Percentiles rank a stretch among this genome's conserved stretches.
Evolutionary conservation across 2,888 invertebrate species (phyloP).

Genomic region (Meiosimyza platycephala): DNA sequence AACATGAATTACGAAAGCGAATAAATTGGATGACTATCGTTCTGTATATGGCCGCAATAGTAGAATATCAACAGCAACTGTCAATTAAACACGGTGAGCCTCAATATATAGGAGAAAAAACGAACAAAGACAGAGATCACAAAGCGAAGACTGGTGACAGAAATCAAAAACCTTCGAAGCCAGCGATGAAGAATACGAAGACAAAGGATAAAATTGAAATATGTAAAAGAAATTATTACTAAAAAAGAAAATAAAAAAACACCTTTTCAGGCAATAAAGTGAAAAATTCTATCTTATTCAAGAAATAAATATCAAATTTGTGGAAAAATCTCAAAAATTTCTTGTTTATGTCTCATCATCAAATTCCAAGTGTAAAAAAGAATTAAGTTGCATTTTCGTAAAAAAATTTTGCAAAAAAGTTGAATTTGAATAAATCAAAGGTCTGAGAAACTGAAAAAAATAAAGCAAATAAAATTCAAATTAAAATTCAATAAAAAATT

Average conservation of each 20-base stretch:
- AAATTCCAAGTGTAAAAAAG: neutral
- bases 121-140: no score
- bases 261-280: conserved; percentile 4
- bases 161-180: neutral
- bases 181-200: neutral
- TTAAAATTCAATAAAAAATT: conserved; percentile 4
- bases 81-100: no score
- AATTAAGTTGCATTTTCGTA: neutral
- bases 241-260: conserved; percentile 1
- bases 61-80: no score
- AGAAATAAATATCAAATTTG: neutral
- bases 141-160: conserved; percentile 8
- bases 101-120: no score
- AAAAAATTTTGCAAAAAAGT: conserved; percentile 19
- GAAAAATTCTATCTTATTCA: neutral
- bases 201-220: neutral
- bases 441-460: conserved; percentile 13
- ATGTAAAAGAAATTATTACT: neutral
- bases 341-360: neutral
- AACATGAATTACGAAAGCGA: no score
- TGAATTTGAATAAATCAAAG: neutral
- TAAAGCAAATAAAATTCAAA: conserved; percentile 10
- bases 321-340: neutral
- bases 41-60: no score
- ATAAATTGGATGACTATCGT: no score